phyloP scores from a whole-genome alignment of 2,113 vertebrate genomes.

The Channa argus region DNA sequence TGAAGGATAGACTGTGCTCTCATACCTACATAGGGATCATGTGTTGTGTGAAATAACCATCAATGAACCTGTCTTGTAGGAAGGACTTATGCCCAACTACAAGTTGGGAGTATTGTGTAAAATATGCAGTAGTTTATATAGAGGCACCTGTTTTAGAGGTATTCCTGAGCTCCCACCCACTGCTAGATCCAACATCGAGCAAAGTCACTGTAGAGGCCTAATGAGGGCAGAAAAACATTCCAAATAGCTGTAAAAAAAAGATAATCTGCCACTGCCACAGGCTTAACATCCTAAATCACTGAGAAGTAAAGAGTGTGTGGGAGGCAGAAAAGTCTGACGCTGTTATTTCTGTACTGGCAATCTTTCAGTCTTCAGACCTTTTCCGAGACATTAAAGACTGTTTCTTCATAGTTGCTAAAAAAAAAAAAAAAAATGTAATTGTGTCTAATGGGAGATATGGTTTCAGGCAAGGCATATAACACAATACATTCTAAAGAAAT shows the following conservation, averaged over 20 bases:
- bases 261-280: constrained; percentile 45
- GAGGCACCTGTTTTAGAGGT: constrained; percentile 38
- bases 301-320: constrained; percentile 33
- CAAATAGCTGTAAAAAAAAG: constrained; percentile 40
- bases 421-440: constrained; percentile 15
- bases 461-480: constrained; percentile 23
- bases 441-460: constrained; percentile 51
- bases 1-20: not conserved
- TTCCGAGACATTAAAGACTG: constrained; percentile 12
- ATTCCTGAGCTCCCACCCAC: constrained; percentile 45
- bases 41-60: not conserved
- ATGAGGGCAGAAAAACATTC: constrained; percentile 50
- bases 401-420: constrained; percentile 8
- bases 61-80: constrained; percentile 2
- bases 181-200: constrained; percentile 13
- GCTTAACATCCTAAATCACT: constrained; percentile 35
- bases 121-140: constrained; percentile 10
- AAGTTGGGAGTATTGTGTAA: constrained; percentile 1
- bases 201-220: constrained; percentile 39
- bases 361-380: constrained; percentile 33
- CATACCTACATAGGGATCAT: not conserved
- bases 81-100: not conserved
- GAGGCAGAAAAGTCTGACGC: constrained; percentile 30
- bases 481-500: constrained; percentile 35
- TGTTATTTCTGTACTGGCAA: constrained; percentile 19